A percentile compares a stretch with the other conserved stretches of the same genome.
Evolutionary conservation across 1,140 invertebrate species (phyloP).

Genomic region (Chironomus striatipennis): DNA sequence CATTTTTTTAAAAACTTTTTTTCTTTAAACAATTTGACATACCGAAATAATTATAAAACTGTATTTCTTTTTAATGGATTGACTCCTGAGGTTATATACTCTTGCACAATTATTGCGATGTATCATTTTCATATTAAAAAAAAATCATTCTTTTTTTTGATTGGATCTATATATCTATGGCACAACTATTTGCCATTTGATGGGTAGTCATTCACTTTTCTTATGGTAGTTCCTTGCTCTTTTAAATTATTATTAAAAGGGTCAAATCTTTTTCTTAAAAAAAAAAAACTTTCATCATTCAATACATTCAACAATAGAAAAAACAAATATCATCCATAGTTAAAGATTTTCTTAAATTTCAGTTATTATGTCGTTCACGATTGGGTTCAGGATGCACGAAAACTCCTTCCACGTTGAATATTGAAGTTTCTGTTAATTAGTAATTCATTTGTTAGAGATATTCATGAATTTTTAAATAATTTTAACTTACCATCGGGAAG

Average conservation of each 20-base stretch:
- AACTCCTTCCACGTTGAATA: constrained; percentile 85
- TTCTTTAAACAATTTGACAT: no score
- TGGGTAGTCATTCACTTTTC: neutral
- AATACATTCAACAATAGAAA: constrained; percentile 37
- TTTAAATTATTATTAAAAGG: neutral
- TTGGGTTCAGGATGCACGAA: constrained; percentile 59
- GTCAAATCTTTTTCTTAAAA: neutral
- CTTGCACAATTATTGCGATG: neutral
- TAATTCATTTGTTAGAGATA: constrained; percentile 23
- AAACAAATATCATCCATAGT: constrained; percentile 41
- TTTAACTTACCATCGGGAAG: constrained; percentile 73
- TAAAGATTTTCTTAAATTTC: constrained; percentile 44
- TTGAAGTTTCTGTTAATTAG: constrained; percentile 72
- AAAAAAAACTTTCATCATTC: constrained; percentile 8
- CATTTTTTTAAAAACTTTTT: neutral
- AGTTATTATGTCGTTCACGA: constrained; percentile 37
- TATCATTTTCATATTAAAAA: neutral
- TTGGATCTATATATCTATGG: neutral
- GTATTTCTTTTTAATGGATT: neutral
- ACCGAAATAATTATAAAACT: neutral
- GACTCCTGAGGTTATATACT: neutral
- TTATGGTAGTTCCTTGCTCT: neutral
- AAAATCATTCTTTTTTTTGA: neutral
- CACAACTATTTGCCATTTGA: neutral
- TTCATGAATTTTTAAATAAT: constrained; percentile 21